Evolutionary conservation across 2,888 invertebrate species (phyloP).

Genomic region (Tenthredo scrophulariae): DNA sequence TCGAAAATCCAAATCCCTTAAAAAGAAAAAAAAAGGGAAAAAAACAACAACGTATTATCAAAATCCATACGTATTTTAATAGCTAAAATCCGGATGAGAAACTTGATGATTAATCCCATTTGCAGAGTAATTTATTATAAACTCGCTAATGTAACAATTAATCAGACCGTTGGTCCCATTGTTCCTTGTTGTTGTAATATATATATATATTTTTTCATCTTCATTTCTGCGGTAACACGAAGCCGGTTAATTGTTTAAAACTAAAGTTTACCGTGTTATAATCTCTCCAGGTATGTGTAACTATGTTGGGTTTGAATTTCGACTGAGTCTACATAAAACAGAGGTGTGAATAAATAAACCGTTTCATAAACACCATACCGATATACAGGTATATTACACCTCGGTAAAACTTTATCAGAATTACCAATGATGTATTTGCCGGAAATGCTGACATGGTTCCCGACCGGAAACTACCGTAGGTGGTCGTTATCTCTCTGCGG

Average conservation of each 20-base stretch:
- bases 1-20: not conserved
- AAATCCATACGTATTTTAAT: not conserved
- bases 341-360: not conserved
- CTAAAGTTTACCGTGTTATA: not conserved
- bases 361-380: not conserved
- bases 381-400: not conserved
- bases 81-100: not conserved
- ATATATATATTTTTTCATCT: not conserved
- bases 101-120: not conserved
- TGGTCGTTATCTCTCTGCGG: slow-evolving; percentile 33
- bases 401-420: slow-evolving; percentile 70
- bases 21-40: too few relatives aligned
- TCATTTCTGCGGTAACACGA: not conserved
- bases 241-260: not conserved
- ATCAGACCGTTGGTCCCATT: not conserved
- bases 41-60: too few relatives aligned
- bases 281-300: not conserved
- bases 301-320: not conserved
- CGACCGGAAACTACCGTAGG: slow-evolving; percentile 64
- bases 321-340: not conserved
- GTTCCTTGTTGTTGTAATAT: not conserved
- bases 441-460: slow-evolving; percentile 69
- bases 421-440: slow-evolving; percentile 70
- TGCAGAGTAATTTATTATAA: not conserved
- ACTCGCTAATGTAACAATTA: not conserved